phyloP scores from a whole-genome alignment of 2,797 vertebrate species.

The Trachurus trachurus region DNA sequence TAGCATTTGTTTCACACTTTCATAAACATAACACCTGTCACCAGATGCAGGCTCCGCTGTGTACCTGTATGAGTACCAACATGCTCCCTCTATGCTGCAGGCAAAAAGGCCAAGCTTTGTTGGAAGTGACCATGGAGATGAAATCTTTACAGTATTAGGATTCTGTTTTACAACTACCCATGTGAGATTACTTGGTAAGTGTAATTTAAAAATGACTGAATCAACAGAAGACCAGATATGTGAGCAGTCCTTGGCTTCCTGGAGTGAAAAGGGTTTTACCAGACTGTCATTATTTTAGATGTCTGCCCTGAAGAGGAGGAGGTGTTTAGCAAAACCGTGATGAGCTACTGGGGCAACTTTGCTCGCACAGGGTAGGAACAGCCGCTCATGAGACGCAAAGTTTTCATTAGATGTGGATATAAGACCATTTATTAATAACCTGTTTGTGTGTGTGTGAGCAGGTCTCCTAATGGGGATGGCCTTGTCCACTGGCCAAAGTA shows the following conservation, averaged over 20 bases:
- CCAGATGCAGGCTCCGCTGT: slow-evolving; percentile 84
- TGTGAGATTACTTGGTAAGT: slow-evolving; percentile 62
- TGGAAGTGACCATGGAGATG: slow-evolving; percentile 87
- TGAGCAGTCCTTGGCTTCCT: neutral
- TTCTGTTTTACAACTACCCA: slow-evolving; percentile 81
- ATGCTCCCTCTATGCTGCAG: slow-evolving; percentile 67
- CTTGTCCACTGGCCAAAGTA: slow-evolving; percentile 88
- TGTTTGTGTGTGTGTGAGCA: slow-evolving; percentile 56
- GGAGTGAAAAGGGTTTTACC: neutral
- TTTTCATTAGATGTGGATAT: neutral
- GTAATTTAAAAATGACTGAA: neutral
- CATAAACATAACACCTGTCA: neutral
- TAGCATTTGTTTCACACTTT: neutral
- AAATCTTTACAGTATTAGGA: slow-evolving; percentile 88
- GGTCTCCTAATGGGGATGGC: slow-evolving; percentile 86
- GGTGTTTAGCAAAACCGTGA: slow-evolving; percentile 80
- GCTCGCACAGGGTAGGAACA: slow-evolving; percentile 85
- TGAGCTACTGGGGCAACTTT: slow-evolving; percentile 91
- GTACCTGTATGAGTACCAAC: slow-evolving; percentile 91
- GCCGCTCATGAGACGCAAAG: neutral
- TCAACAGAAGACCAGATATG: neutral
- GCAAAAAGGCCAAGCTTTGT: slow-evolving; percentile 85
- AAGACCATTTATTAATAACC: neutral
- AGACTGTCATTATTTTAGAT: slow-evolving; percentile 54
- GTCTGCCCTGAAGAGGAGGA: slow-evolving; percentile 81